These are phyloP conservation scores for Galleria mellonella DNA, from an alignment of 1,140 invertebrate species.

Conservation along the genomic window DNA sequence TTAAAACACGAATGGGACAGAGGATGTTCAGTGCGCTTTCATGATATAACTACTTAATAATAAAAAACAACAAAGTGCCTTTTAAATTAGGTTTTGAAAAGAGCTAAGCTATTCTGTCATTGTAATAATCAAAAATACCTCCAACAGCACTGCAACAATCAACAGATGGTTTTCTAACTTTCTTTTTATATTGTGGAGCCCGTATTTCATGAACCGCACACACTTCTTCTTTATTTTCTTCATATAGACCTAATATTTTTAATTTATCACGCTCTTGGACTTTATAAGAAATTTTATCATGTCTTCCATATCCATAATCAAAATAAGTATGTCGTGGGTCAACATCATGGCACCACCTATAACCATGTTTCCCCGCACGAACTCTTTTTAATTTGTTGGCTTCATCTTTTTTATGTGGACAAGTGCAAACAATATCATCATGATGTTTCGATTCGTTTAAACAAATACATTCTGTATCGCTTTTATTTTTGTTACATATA, in stretches of 20 bases:
- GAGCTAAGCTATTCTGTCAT: no score
- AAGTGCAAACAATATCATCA: conserved; percentile 31
- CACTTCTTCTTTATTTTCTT: conserved; percentile 21
- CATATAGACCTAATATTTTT: conserved; percentile 48
- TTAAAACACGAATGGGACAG: no score
- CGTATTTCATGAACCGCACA: conserved; percentile 25
- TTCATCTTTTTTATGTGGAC: conserved; percentile 19
- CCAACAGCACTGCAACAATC: conserved; percentile 64
- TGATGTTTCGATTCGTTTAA: conserved; percentile 19
- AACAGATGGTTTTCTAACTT: conserved; percentile 39
- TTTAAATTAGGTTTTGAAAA: no score
- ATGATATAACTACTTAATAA: no score
- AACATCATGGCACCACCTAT: conserved; percentile 56
- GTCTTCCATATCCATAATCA: conserved; percentile 47
- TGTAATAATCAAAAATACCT: conserved; percentile 23
- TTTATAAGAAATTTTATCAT: conserved; percentile 46
- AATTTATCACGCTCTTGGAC: conserved; percentile 32
- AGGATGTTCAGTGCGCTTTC: no score
- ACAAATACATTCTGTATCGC: conserved; percentile 37
- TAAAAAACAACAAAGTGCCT: no score
- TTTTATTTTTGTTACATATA: conserved; percentile 35
- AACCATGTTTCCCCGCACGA: conserved; percentile 52
- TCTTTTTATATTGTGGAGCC: conserved; percentile 38
- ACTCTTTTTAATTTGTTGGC: conserved; percentile 37
- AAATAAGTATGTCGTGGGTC: conserved; percentile 60